phyloP scores from a whole-genome alignment of 2,113 vertebrate species.

The Corydoras maculifer region DNA sequence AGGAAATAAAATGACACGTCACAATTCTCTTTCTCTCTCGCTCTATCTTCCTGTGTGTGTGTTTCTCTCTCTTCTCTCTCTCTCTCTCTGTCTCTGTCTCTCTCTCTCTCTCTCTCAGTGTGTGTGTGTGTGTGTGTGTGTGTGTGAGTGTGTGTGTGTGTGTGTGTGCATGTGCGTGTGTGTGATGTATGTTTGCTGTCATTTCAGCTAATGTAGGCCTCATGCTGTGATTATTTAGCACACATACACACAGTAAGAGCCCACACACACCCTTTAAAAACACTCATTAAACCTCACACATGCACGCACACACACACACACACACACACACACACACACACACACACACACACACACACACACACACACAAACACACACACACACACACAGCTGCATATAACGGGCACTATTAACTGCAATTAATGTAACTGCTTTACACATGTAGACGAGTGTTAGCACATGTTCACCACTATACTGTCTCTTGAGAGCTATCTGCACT shows the following conservation, averaged over 20 bases:
- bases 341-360: slow-evolving; percentile 7
- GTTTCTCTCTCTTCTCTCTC: too few relatives aligned
- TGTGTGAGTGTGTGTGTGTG: neutral
- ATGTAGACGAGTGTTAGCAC: slow-evolving; percentile 62
- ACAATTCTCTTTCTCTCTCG: too few relatives aligned
- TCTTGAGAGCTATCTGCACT: neutral
- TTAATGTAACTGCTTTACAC: slow-evolving; percentile 64
- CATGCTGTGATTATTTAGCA: neutral
- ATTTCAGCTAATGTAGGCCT: slow-evolving; percentile 2
- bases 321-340: slow-evolving; percentile 4
- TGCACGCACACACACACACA: neutral
- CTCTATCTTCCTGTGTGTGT: too few relatives aligned
- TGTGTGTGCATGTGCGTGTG: neutral
- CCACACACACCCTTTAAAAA: neutral
- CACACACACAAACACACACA: slow-evolving; percentile 16
- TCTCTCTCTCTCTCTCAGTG: neutral
- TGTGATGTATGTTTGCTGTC: neutral
- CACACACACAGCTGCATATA: slow-evolving; percentile 26
- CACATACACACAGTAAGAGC: neutral
- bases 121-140: slow-evolving; percentile 5
- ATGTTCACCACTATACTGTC: slow-evolving; percentile 43
- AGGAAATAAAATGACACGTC: too few relatives aligned
- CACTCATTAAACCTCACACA: slow-evolving; percentile 5
- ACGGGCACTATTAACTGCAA: slow-evolving; percentile 63
- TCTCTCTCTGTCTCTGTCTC: too few relatives aligned